A percentile compares a stretch with the other conserved stretches of the same genome.
Evolutionary conservation across 2,113 vertebrate genomes (phyloP).

Genomic region (Gavialis gangeticus): DNA sequence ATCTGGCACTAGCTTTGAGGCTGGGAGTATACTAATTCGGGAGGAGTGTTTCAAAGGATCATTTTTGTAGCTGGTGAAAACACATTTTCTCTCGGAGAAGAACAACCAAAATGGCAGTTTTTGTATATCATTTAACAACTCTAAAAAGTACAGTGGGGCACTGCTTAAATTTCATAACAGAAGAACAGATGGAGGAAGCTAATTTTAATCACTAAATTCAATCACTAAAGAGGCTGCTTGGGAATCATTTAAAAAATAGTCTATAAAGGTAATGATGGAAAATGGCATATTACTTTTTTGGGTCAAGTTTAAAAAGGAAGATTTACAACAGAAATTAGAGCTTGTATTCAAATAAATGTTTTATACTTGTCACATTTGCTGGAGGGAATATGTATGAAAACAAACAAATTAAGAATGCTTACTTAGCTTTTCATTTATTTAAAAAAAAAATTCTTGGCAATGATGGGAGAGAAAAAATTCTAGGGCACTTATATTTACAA

Average conservation of each 20-base stretch:
- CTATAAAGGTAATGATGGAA: constrained; percentile 30
- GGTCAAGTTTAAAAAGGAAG: constrained; percentile 52
- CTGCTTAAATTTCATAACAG: constrained; percentile 42
- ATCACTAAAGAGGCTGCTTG: constrained; percentile 42
- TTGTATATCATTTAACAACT: not conserved
- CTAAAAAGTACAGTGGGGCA: not conserved
- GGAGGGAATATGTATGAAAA: not conserved
- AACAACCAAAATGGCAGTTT: not conserved
- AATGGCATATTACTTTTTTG: constrained; percentile 57
- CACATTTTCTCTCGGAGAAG: not conserved
- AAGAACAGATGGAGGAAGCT: constrained; percentile 17
- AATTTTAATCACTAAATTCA: constrained; percentile 66
- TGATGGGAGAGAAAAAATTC: not conserved
- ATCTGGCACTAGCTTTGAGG: not conserved
- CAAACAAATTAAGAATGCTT: not conserved
- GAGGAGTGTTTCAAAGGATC: not conserved
- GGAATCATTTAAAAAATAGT: constrained; percentile 35
- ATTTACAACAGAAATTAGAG: constrained; percentile 20
- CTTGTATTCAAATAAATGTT: not conserved
- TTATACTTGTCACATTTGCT: not conserved
- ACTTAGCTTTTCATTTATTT: not conserved
- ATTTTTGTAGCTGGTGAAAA: not conserved
- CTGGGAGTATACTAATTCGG: not conserved
- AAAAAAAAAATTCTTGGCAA: not conserved
- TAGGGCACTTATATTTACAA: not conserved